Conservation (phyloP, 2,113 vertebrate genomes). For the Cavia aperea region DNA sequence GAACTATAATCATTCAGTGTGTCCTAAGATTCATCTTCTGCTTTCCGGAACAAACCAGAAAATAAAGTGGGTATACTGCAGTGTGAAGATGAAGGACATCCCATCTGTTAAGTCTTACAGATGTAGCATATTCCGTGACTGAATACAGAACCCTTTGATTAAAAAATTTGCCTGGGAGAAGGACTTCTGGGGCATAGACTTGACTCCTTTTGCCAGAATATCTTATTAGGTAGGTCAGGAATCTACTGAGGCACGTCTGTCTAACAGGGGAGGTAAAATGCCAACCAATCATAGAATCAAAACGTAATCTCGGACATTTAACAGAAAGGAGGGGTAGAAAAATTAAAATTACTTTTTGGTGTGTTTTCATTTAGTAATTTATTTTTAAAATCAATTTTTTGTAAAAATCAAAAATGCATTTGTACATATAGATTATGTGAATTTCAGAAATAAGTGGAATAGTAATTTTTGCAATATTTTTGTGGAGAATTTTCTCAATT, state of each 20-base stretch:
- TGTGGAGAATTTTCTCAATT: background rate
- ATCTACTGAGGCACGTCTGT: background rate
- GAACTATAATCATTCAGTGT: background rate
- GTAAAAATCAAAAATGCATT: background rate
- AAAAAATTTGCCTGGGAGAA: background rate
- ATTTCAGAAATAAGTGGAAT: constrained; percentile 6
- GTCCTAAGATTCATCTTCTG: background rate
- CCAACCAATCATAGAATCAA: background rate
- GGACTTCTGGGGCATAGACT: background rate
- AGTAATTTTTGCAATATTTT: background rate
- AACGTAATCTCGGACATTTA: background rate
- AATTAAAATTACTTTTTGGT: background rate
- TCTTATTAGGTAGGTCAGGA: background rate
- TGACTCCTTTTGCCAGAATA: background rate
- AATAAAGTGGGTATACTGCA: background rate
- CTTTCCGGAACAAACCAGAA: background rate
- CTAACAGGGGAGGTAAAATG: background rate
- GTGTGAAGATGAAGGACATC: background rate
- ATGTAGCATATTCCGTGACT: background rate
- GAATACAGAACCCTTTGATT: background rate
- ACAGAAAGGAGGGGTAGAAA: background rate
- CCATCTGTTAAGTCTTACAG: background rate
- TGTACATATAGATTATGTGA: background rate
- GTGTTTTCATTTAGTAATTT: background rate
- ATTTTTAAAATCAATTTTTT: background rate